phyloP scores from a whole-genome alignment of 1,140 invertebrate species.

The Stenopsyche tienmushanensis region DNA sequence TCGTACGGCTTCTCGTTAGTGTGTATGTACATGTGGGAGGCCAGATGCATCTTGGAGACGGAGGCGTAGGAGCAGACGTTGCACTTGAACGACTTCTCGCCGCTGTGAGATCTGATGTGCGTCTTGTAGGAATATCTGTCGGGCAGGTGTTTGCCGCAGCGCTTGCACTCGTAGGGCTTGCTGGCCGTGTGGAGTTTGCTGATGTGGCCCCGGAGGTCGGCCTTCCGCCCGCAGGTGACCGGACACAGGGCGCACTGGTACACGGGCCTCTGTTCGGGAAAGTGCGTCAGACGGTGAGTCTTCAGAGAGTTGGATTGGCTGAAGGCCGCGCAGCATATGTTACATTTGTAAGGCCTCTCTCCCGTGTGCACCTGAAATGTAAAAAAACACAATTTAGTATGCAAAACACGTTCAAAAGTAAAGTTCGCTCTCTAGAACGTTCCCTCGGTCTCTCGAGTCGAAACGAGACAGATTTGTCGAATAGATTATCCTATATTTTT shows the following conservation, averaged over 20 bases:
- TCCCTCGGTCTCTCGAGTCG: no score
- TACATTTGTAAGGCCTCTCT: conserved; percentile 83
- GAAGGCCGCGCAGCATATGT: conserved; percentile 81
- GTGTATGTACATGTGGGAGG: conserved; percentile 90
- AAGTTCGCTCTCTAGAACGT: no score
- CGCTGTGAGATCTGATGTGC: conserved; percentile 73
- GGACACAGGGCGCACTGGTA: conserved; percentile 91
- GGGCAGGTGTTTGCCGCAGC: conserved; percentile 84
- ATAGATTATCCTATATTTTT: neutral
- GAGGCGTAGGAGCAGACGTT: conserved; percentile 88
- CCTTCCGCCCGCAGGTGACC: conserved; percentile 91
- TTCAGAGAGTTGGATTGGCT: conserved; percentile 91
- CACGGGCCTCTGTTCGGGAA: conserved; percentile 83
- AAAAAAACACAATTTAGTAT: conserved; percentile 15
- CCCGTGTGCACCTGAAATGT: conserved; percentile 71
- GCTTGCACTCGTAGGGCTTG: conserved; percentile 80
- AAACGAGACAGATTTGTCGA: no score
- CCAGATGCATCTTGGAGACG: conserved; percentile 81
- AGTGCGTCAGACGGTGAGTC: conserved; percentile 87
- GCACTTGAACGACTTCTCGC: conserved; percentile 92
- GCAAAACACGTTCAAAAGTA: no score
- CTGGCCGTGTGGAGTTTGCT: conserved; percentile 89
- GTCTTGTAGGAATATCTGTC: conserved; percentile 73
- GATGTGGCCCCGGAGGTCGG: conserved; percentile 89
- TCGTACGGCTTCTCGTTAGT: conserved; percentile 84